A percentile compares a stretch with the other conserved stretches of the same genome.
Conservation (phyloP, 2,113 vertebrate genomes). For the Sula dactylatra region DNA sequence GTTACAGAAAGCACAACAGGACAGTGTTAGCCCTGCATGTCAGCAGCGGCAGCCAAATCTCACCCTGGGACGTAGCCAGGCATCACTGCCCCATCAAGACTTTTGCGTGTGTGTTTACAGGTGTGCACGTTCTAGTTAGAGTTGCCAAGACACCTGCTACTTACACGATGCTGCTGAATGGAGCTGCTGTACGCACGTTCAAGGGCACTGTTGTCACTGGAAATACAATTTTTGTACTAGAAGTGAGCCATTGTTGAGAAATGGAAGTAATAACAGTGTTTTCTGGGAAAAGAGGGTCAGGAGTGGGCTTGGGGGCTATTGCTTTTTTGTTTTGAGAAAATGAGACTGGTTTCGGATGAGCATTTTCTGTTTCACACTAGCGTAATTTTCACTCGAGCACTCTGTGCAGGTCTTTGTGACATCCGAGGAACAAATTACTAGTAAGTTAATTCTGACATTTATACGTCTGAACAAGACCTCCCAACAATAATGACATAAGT, state of each 20-base stretch:
- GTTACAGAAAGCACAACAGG: background rate
- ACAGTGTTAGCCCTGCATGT: background rate
- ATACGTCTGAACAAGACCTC: background rate
- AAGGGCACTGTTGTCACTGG: background rate
- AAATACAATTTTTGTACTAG: background rate
- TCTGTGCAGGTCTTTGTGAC: background rate
- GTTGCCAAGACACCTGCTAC: background rate
- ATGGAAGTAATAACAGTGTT: background rate
- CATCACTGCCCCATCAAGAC: background rate
- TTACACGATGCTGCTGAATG: background rate
- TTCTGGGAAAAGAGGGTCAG: background rate
- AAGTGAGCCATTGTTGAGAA: background rate
- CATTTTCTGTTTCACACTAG: background rate
- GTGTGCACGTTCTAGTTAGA: background rate
- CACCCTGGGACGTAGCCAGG: background rate
- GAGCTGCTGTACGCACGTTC: background rate
- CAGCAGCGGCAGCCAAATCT: background rate
- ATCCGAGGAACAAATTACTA: background rate
- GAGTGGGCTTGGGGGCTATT: background rate
- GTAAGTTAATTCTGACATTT: background rate
- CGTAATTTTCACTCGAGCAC: background rate
- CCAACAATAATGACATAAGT: background rate
- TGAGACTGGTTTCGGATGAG: background rate
- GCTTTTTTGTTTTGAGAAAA: background rate
- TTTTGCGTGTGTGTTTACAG: fast-evolving